Evolutionary conservation across 2,888 invertebrate species (phyloP), one percentile per base, ranked within the genome.

Genomic region (Mactromeris polynyma): DNA sequence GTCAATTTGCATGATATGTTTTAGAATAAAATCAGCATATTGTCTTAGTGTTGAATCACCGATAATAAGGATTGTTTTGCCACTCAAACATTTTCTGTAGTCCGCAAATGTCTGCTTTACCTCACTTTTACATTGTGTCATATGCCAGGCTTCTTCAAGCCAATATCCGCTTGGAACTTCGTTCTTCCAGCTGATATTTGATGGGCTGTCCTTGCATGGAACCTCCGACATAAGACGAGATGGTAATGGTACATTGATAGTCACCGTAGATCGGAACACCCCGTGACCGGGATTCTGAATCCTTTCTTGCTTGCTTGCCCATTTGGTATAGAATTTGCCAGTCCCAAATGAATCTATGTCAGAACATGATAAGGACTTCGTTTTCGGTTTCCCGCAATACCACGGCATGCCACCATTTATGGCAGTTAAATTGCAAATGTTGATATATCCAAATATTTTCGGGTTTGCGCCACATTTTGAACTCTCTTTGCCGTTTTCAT

Each of bases 21-120:
- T 46, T 17, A 85, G 9, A 73, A 91, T 58, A 69, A 51, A 89
- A 33, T 88, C 82, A 21, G 42, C 77, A 36, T 89, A 88, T 21
- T 91, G 86, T 40, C 91, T 51, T 17, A 88, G 26, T 14, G 91
- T 89, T 14, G 89, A 91, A 69, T 91, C 89, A 2, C 91, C 91
- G 11, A 91, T 26, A 9, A 89, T 31, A 21, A 85, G 31, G 7
- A 91, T 9, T 1, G 78, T 84, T 83, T 88, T 91, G 21, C 84
- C 86, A 36, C 58, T 58, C 31, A 91, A 64, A 58, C 91, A 91
- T n/a, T 2, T 31, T 73, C 83, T 84, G 46, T 86, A 89, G 6
- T 46, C 33, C 2, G 46, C n/a, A 17, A 64, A 46, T 6, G 81
- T 46, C 6, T 81, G 17, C 4, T 7, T 38, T 3, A 46, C 26